phyloP scores from a whole-genome alignment of 2,113 vertebrate species.

The Eleginops maclovinus region DNA sequence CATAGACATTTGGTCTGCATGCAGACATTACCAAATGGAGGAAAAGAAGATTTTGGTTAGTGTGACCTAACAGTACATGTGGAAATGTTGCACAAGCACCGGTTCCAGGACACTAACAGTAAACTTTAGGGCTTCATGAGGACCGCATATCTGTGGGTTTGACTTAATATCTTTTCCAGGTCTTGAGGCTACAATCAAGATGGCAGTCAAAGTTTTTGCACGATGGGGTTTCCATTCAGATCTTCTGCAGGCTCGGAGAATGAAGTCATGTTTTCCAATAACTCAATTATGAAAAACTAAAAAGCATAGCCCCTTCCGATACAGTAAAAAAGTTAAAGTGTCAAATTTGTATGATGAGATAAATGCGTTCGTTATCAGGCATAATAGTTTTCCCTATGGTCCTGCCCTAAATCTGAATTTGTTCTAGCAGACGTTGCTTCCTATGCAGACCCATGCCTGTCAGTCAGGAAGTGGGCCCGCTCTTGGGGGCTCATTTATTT shows the following conservation, averaged over 20 bases:
- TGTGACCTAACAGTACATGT: constrained; percentile 55
- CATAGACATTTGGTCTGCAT: constrained; percentile 59
- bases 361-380: constrained; percentile 4
- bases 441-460: constrained; percentile 25
- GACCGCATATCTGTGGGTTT: constrained; percentile 68
- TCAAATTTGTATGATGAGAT: constrained; percentile 23
- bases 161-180: constrained; percentile 73
- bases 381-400: constrained; percentile 19
- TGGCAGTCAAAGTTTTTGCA: constrained; percentile 52
- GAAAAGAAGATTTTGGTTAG: constrained; percentile 63
- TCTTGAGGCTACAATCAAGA: constrained; percentile 68
- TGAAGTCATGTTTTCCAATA: constrained; percentile 70
- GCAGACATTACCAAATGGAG: constrained; percentile 73
- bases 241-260: constrained; percentile 42
- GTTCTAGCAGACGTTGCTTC: constrained; percentile 1
- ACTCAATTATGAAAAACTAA: constrained; percentile 49
- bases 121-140: constrained; percentile 60
- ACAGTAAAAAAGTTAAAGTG: constrained; percentile 37
- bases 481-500: constrained; percentile 58
- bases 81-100: constrained; percentile 67
- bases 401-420: constrained; percentile 23
- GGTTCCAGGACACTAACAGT: constrained; percentile 55
- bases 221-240: constrained; percentile 60
- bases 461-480: constrained; percentile 56
- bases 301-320: constrained; percentile 52